A percentile compares a stretch with the other conserved stretches of the same genome.
phyloP scores from a whole-genome alignment of 1,140 invertebrate species.

The Microvelia longipes region DNA sequence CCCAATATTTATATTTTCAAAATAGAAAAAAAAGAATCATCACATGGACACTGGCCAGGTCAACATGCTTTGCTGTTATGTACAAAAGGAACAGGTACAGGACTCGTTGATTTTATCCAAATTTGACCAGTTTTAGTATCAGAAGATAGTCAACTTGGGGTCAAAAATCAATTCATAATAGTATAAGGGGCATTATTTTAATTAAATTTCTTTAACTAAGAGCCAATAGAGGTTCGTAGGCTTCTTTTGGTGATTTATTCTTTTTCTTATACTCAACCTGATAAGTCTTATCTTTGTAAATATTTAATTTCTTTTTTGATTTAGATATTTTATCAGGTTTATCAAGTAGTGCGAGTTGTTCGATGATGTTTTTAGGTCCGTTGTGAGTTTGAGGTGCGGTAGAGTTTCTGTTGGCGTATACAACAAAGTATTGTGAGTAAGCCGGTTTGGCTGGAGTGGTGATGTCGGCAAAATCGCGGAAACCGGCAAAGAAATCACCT shows the following conservation, averaged over 20 bases:
- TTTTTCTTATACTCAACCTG: slow-evolving; percentile 9
- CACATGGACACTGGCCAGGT: too few relatives aligned
- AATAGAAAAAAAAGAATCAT: too few relatives aligned
- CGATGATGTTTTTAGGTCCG: slow-evolving; percentile 62
- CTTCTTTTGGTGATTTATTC: slow-evolving; percentile 12
- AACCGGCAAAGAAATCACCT: slow-evolving; percentile 64
- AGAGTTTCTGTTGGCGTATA: slow-evolving; percentile 55
- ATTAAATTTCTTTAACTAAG: slow-evolving; percentile 11
- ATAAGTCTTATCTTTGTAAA: slow-evolving; percentile 8
- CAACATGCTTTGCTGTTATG: slow-evolving; percentile 27
- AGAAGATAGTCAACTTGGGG: not conserved
- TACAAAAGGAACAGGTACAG: slow-evolving; percentile 35
- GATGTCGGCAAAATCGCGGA: slow-evolving; percentile 75
- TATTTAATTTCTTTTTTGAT: slow-evolving; percentile 21
- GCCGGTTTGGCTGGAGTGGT: slow-evolving; percentile 63
- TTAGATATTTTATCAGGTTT: slow-evolving; percentile 30
- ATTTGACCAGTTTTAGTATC: not conserved
- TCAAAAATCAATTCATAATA: not conserved
- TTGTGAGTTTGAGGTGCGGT: slow-evolving; percentile 21
- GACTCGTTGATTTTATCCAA: slow-evolving; percentile 22
- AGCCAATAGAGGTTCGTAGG: slow-evolving; percentile 12
- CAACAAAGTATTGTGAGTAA: slow-evolving; percentile 64
- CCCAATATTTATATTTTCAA: too few relatives aligned
- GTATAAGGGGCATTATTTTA: not conserved
- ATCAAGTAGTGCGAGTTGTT: slow-evolving; percentile 55